Evolutionary conservation across 2,797 vertebrate species (phyloP).

Genomic region (Salarias fasciatus): DNA sequence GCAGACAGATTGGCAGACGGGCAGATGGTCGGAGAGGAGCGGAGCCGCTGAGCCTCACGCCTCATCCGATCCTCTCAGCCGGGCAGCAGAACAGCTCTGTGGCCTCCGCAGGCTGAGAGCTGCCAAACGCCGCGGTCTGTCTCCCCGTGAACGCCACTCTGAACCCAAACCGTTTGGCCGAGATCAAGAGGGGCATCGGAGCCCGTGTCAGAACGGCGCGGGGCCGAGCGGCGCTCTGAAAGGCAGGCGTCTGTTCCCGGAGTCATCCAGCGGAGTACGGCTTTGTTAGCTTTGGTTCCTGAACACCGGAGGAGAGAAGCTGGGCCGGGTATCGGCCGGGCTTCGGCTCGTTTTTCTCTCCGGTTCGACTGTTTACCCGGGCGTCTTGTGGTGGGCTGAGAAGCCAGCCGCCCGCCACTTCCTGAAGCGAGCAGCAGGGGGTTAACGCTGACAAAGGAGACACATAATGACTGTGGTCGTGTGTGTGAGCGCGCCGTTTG

Average conservation of each 20-base stretch:
- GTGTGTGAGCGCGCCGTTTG: conserved; percentile 33
- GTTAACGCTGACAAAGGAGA: conserved; percentile 38
- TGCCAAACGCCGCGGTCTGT: conserved; percentile 56
- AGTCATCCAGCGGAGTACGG: conserved; percentile 73
- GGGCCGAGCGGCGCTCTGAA: conserved; percentile 66
- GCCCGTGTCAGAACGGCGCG: conserved; percentile 82
- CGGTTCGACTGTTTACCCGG: conserved; percentile 39
- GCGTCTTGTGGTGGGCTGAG: conserved; percentile 26
- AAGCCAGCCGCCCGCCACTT: conserved; percentile 42
- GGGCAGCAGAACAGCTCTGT: conserved; percentile 57
- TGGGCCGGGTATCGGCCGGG: conserved; percentile 26
- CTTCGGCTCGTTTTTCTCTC: conserved; percentile 29
- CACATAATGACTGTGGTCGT: conserved; percentile 32
- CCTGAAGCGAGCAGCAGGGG: conserved; percentile 30
- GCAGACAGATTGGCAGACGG: conserved; percentile 22
- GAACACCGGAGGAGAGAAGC: conserved; percentile 24
- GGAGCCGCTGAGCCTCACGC: conserved; percentile 63
- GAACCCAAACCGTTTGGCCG: conserved; percentile 67
- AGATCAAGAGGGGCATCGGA: conserved; percentile 77
- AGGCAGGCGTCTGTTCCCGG: conserved; percentile 63
- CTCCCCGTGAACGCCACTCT: conserved; percentile 43
- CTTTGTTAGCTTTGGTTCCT: conserved; percentile 74
- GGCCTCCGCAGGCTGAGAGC: conserved; percentile 58
- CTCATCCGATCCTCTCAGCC: conserved; percentile 55
- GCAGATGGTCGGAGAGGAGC: conserved; percentile 46